A percentile compares a stretch with the other conserved stretches of the same genome.
These are phyloP conservation scores for Chelonoidis abingdonii DNA, from an alignment of 2,113 vertebrate species.

Conservation along the genomic window DNA sequence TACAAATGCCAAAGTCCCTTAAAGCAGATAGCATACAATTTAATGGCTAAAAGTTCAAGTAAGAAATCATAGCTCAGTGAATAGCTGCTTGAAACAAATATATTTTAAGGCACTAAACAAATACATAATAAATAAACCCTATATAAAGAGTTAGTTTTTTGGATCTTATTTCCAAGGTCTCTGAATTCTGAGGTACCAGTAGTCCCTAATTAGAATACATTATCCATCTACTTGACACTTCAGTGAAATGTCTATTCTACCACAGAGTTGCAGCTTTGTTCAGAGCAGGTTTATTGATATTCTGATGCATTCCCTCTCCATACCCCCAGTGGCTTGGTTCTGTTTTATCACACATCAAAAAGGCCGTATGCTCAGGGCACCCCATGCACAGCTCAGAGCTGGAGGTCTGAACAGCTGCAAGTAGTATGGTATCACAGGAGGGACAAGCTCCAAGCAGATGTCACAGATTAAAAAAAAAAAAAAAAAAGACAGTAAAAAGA, in stretches of 20 bases:
- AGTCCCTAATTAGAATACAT: constrained; percentile 84
- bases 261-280: constrained; percentile 78
- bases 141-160: constrained; percentile 18
- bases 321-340: constrained; percentile 92
- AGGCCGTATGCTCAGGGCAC: constrained; percentile 87
- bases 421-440: constrained; percentile 88
- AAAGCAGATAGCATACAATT: neutral
- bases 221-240: constrained; percentile 83
- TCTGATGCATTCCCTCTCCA: constrained; percentile 84
- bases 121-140: constrained; percentile 22
- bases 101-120: neutral
- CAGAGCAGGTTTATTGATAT: constrained; percentile 91
- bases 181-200: constrained; percentile 49
- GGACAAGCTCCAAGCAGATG: constrained; percentile 94
- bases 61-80: neutral
- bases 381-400: constrained; percentile 81
- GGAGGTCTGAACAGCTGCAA: constrained; percentile 95
- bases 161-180: constrained; percentile 67
- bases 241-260: constrained; percentile 75
- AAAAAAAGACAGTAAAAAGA: neutral
- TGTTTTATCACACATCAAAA: constrained; percentile 99
- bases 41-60: neutral
- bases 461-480: constrained; percentile 76
- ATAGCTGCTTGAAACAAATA: neutral
- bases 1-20: neutral